Base-by-base conservation (phyloP, 2,797 vertebrate species). In the Tangara arthus region DNA sequence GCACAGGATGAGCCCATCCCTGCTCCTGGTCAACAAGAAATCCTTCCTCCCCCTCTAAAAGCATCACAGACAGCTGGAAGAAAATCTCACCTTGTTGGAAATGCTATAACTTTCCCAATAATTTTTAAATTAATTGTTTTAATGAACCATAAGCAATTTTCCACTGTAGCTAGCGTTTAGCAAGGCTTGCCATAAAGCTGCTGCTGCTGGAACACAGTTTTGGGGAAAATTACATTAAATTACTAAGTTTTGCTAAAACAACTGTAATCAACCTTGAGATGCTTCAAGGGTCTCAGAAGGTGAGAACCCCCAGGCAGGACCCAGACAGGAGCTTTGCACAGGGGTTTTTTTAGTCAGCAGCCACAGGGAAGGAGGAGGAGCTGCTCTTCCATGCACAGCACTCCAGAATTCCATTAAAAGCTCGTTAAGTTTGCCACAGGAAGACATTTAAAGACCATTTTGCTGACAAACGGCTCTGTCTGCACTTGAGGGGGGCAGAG, bases 351-450 rank as follows among this genome's bases (percentile, higher is more conserved):
- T 18, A 87, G 65, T 37, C 66, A 85, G 52, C 41, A 56, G 64
- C 71, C 44, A 60, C 37, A 8, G 26, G 5, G 65, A 18, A 87
- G 89, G 70, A 79, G 70, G 78, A 79, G 72, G 73, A 94, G 92
- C 50, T 46, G 24, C 70, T 77, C 68, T 59, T 61, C 15, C 65
- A 42, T 5, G 50, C 76, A 46, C 84, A 66, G 50, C 73, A 5
- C 72, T 37, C 56, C 86, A 87, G 69, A 94, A 84, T n/a, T 35
- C 71, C 93, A 95, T 91, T 91, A 92, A 94, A 83, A 91, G 26
- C 66, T 76, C 57, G 24, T 95, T 39, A 95, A 22, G 56, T 88
- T 72, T 5, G 22, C 91, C 0, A 9, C 76, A 49, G 28, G 86
- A 85, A 93, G 90, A 64, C 87, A 83, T 82, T 69, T 81, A 70